Base-by-base conservation (phyloP, 2,888 invertebrate genomes). In the Brenthis daphne region DNA sequence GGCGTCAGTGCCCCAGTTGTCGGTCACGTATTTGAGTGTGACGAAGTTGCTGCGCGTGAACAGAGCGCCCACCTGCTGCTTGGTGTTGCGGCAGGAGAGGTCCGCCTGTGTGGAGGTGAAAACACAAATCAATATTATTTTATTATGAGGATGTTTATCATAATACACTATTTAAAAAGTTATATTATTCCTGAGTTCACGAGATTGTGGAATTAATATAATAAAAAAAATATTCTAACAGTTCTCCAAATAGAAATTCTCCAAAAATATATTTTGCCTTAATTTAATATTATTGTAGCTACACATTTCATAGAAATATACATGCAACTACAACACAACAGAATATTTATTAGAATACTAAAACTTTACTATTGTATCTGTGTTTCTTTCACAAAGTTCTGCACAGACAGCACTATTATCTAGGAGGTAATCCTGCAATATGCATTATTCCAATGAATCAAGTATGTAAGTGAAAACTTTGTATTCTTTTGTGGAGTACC, bases 1-100 rank as follows among this genome's bases (percentile, higher is more conserved):
- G 80, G 96, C 95, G 87, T 97, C 96, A 73, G 97, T 97, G 75
- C 98, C 98, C 97, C 98, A 98, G 83, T 95, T 95, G 92, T 98
- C 98, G 64, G 98, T 98, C 83, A 97, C 96, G 94, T 98, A 98
- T 90, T 97, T 97, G 79, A 98, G 94, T 65, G 98, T 98, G 83
- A 98, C 97, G 92, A 97, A 98, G 94, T 98, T 98, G 86, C 98
- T 97, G 83, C 97, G 95, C 70, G 98, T 98, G 92, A 97, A 97
- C 89, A 98, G 95, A 79, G 96, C 96, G 75, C 97, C 97, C 75
- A 98, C 96, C 80, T 96, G 96, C 92, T 97, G 96, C 88, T 96
- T 96, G 77, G 98, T 98, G 93, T 98, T 97, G 77, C 97, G 96
- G 92, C 98, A 98, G 72, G 98, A 97, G 77, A 98, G 94, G 89